A percentile compares a stretch with the other conserved stretches of the same genome.
Conservation (phyloP, 2,888 invertebrate species). For the Platerodrilus igneus region DNA sequence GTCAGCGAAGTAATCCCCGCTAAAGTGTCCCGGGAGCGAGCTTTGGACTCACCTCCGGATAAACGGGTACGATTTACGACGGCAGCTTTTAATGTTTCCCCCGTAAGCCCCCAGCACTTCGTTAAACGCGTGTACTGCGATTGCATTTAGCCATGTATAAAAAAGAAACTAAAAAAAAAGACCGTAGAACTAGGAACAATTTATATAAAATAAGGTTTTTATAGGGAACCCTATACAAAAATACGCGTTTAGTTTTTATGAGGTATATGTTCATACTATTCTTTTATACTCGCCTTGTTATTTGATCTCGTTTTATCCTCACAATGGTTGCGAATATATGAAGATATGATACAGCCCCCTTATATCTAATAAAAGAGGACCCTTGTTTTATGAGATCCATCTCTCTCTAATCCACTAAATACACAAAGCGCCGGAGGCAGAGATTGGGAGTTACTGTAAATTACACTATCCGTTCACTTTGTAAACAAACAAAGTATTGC, state of each 20-base stretch:
- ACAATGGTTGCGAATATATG: conserved; percentile 32
- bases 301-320: conserved; percentile 32
- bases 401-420: conserved; percentile 20
- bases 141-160: neutral
- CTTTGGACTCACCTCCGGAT: conserved; percentile 53
- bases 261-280: conserved; percentile 27
- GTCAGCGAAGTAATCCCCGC: conserved; percentile 55
- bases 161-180: neutral
- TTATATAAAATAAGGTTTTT: no score
- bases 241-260: no score
- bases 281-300: conserved; percentile 33
- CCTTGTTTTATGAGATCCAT: conserved; percentile 15
- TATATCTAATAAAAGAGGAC: conserved; percentile 19
- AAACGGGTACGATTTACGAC: conserved; percentile 57
- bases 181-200: neutral
- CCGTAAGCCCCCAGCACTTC: conserved; percentile 47
- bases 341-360: conserved; percentile 30
- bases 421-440: conserved; percentile 16
- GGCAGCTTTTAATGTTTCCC: conserved; percentile 53
- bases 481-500: conserved; percentile 23
- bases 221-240: no score
- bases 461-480: conserved; percentile 15
- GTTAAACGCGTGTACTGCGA: conserved; percentile 20
- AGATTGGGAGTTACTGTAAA: conserved; percentile 16
- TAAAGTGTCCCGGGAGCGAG: conserved; percentile 55